Conservation (phyloP, 2,888 invertebrate genomes). For the Physocephala rufipes region DNA sequence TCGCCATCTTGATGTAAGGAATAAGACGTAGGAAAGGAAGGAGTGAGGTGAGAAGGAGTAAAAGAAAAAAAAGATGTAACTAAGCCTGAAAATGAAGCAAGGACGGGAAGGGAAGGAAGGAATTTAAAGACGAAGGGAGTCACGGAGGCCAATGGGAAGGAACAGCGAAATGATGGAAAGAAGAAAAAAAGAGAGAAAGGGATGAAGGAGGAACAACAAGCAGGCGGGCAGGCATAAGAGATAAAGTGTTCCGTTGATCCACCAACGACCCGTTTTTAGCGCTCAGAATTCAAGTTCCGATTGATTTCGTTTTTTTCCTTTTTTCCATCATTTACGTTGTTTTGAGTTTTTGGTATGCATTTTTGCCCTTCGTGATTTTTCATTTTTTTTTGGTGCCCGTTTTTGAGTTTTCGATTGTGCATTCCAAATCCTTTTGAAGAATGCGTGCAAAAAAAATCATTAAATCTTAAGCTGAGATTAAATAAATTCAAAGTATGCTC, state of each 20-base stretch:
- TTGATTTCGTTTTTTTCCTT: slow-evolving; percentile 1
- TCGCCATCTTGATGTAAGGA: too few species aligned
- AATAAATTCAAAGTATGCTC: too few species aligned
- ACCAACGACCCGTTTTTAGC: slow-evolving; percentile 23
- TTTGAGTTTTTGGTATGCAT: too few species aligned
- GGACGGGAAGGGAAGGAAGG: background rate
- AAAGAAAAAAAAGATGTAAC: background rate
- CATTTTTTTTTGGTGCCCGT: background rate
- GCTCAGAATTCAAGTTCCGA: slow-evolving; percentile 17
- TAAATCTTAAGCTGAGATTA: too few species aligned
- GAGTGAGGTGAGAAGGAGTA: background rate
- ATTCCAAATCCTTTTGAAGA: slow-evolving; percentile 9
- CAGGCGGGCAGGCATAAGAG: slow-evolving; percentile 2
- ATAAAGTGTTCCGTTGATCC: slow-evolving; percentile 12
- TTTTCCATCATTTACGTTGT: too few species aligned
- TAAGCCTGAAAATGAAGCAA: background rate
- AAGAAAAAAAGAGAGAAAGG: too few species aligned
- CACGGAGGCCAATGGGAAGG: background rate
- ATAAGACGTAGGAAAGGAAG: background rate
- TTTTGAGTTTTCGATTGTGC: slow-evolving; percentile 17
- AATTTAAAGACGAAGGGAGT: background rate
- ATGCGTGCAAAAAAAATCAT: too few species aligned
- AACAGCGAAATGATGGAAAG: too few species aligned
- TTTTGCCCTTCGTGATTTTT: too few species aligned
- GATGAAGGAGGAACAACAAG: background rate